Evolutionary conservation across 2,113 vertebrate species (phyloP).

Genomic region (Triplophysa tibetana): DNA sequence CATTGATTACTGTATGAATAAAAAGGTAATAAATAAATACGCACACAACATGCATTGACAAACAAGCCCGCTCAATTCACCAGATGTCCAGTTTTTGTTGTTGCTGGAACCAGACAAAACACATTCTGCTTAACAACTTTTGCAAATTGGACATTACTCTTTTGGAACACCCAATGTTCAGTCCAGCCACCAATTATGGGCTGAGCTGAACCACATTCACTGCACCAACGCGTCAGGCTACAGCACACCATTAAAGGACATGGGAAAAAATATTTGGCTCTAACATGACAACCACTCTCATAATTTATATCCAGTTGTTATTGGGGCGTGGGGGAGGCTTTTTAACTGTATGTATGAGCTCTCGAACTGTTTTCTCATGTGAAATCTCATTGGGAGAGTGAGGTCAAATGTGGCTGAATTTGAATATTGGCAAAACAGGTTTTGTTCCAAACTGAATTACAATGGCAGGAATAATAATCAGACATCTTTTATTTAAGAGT

Average conservation of each 20-base stretch:
- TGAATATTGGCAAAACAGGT: conserved; percentile 51
- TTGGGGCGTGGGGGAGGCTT: conserved; percentile 43
- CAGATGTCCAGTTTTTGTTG: conserved; percentile 50
- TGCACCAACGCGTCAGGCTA: conserved; percentile 67
- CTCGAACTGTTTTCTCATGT: conserved; percentile 67
- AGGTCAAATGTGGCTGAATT: conserved; percentile 54
- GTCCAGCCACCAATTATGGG: conserved; percentile 74
- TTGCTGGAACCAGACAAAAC: conserved; percentile 61
- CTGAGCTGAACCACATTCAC: conserved; percentile 70
- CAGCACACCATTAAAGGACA: conserved; percentile 74
- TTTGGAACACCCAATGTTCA: conserved; percentile 69
- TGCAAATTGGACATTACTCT: conserved; percentile 74
- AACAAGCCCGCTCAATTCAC: background rate
- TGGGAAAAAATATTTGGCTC: conserved; percentile 75
- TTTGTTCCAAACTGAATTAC: conserved; percentile 52
- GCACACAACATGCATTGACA: conserved; percentile 36
- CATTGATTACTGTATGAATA: conserved; percentile 13
- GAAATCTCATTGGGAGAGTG: conserved; percentile 54
- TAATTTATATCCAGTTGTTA: conserved; percentile 72
- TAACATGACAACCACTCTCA: conserved; percentile 63
- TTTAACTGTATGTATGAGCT: conserved; percentile 56
- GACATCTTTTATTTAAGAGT: conserved; percentile 17
- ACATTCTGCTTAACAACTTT: conserved; percentile 67
- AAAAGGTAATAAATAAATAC: background rate
- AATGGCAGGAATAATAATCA: conserved; percentile 32